Conservation (phyloP, 2,797 vertebrate genomes). For the Crenuchus spilurus region DNA sequence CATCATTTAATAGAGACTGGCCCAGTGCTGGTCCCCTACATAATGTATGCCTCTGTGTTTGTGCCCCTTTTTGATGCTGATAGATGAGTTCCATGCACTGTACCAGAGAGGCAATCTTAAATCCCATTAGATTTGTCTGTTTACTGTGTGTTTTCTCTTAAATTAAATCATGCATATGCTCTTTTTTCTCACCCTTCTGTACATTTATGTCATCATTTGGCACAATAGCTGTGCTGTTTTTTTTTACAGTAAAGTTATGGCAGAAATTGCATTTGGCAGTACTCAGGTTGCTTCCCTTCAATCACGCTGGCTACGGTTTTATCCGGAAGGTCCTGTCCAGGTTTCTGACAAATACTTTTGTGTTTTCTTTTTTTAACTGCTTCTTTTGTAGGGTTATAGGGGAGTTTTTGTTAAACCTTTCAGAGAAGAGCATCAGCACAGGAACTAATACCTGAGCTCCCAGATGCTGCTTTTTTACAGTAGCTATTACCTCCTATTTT, state of each 20-base stretch:
- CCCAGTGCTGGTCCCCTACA: constrained; percentile 21
- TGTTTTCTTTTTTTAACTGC: not conserved
- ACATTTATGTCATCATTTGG: constrained; percentile 10
- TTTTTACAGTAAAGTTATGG: not conserved
- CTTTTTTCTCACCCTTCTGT: not conserved
- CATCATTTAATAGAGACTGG: constrained; percentile 28
- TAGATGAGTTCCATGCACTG: constrained; percentile 30
- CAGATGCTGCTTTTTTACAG: constrained; percentile 21
- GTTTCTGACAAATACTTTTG: not conserved
- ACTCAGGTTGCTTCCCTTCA: not conserved
- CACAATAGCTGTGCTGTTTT: not conserved
- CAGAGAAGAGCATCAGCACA: constrained; percentile 24
- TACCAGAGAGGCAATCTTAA: constrained; percentile 29
- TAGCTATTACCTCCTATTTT: constrained; percentile 50
- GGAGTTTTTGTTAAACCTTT: constrained; percentile 17
- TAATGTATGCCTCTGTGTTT: constrained; percentile 39
- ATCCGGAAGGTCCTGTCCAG: constrained; percentile 13
- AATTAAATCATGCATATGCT: constrained; percentile 1
- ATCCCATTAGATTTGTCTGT: constrained; percentile 17
- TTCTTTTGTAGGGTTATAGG: constrained; percentile 31
- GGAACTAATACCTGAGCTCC: constrained; percentile 42
- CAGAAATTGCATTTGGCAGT: constrained; percentile 11
- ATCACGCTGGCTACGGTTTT: not conserved
- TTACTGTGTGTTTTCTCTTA: not conserved
- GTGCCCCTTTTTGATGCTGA: constrained; percentile 25